Percentiles rank a stretch among this genome's conserved stretches.
phyloP scores from a whole-genome alignment of 35 echinoderm and acorn worm species.

The Apostichopus japonicus region DNA sequence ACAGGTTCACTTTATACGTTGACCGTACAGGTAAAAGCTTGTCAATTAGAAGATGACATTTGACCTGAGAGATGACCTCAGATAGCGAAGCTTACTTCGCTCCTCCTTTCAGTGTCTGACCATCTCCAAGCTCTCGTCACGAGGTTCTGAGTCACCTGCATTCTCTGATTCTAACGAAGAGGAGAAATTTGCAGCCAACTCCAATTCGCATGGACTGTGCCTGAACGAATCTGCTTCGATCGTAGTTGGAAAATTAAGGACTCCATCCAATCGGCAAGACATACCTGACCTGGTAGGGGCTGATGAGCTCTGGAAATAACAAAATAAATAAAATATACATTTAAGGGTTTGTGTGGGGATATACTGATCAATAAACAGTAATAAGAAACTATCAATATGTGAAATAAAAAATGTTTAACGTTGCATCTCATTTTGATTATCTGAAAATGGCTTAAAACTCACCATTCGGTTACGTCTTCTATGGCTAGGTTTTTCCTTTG shows the following conservation, averaged over 20 bases:
- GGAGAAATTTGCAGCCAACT: slow-evolving; percentile 28
- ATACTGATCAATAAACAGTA: too few relatives aligned
- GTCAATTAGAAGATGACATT: too few relatives aligned
- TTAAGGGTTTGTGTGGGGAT: too few relatives aligned
- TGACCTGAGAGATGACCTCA: too few relatives aligned
- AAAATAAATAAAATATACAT: neutral
- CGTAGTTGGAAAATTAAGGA: slow-evolving; percentile 16
- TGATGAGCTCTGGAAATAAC: slow-evolving; percentile 21
- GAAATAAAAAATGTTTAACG: too few relatives aligned
- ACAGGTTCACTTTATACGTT: too few relatives aligned
- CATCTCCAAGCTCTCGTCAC: slow-evolving; percentile 15
- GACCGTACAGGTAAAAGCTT: too few relatives aligned
- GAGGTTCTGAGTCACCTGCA: neutral
- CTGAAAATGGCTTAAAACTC: neutral
- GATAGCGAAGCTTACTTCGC: too few relatives aligned
- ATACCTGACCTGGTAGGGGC: slow-evolving; percentile 1
- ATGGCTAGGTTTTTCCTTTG: neutral
- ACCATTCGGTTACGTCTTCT: slow-evolving; percentile 11
- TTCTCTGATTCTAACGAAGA: slow-evolving; percentile 9
- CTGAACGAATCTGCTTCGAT: slow-evolving; percentile 8
- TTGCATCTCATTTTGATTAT: too few relatives aligned
- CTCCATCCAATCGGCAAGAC: slow-evolving; percentile 22
- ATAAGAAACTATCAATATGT: too few relatives aligned
- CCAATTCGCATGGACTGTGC: neutral
- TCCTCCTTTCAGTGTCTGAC: slow-evolving; percentile 13